Base-by-base conservation (phyloP, 2,113 vertebrate genomes). In the Brachyistius frenatus region DNA sequence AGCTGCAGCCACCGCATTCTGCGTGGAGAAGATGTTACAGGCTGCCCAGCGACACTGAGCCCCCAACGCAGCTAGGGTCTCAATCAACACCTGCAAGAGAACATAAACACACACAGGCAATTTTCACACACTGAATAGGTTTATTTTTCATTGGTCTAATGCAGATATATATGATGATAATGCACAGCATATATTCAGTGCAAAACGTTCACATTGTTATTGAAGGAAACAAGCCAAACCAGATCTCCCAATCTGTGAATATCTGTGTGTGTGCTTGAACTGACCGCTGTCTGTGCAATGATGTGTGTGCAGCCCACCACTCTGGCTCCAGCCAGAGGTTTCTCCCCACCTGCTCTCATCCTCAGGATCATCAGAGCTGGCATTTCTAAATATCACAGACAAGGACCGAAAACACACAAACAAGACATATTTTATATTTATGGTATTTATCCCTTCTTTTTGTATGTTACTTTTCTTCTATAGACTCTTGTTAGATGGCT, bases 11-110 rank as follows among this genome's bases (percentile, higher is more conserved):
- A 98, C 96, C 56, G 97, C 94, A 1, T 99, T 98, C 10, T 98
- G 97, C 5, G 97, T 98, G 5, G 98, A 99, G 92, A 96, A 99
- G 92, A 98, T 98, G 93, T 99, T 98, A 85, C 98, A 99, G 47
- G 98, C 96, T 0, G 97, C 96, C 98, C 98, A 99, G 5, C 97
- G 94, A 90, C 97, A 99, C 91, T 97, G 96, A 0, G 98, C 97
- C 0, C 98, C 98, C 91, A 99, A 62, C 0, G 89, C 95, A 0
- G 93, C 93, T 44, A 99, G 93, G 0, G 96, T 99, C 92, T 99
- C 96, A 86, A 99, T 97, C 44, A 99, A 92, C 41, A 99, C 98
- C 97, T 99, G 81, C 3, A 63, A 13, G 52, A 73, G 11, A 41
- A 5, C n/a, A 10, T 0, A 4, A 56, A 67, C 5, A 36, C 46